Evolutionary conservation across 2,113 vertebrate genomes (phyloP).

Genomic region (Pongo pygmaeus): DNA sequence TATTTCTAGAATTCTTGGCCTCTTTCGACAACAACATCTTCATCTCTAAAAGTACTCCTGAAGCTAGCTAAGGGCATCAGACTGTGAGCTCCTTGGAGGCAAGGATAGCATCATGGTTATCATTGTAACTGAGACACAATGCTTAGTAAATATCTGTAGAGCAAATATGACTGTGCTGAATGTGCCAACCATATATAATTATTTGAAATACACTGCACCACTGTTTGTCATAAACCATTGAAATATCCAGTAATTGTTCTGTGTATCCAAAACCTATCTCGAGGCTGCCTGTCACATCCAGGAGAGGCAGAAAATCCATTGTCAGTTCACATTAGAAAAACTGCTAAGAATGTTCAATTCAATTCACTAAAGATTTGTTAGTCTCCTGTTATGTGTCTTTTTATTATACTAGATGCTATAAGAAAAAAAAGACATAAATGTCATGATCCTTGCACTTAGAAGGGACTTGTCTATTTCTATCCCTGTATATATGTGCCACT

Average conservation of each 20-base stretch:
- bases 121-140: neutral
- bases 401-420: neutral
- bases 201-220: neutral
- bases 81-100: neutral
- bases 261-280: neutral
- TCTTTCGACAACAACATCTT: neutral
- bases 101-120: neutral
- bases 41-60: neutral
- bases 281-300: neutral
- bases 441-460: conserved; percentile 43
- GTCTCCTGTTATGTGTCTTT: conserved; percentile 9
- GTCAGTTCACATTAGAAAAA: conserved; percentile 7
- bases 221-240: conserved; percentile 34
- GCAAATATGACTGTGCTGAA: neutral
- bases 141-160: neutral
- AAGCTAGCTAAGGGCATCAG: neutral
- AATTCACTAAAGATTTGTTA: conserved; percentile 47
- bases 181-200: neutral
- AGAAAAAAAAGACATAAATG: conserved; percentile 49
- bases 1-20: neutral
- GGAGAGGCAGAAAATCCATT: neutral
- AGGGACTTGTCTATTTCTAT: conserved; percentile 28
- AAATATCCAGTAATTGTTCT: neutral
- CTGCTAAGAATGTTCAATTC: neutral
- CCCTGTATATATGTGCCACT: neutral